Conservation (phyloP, 2,888 invertebrate genomes). For the Cancer borealis region DNA sequence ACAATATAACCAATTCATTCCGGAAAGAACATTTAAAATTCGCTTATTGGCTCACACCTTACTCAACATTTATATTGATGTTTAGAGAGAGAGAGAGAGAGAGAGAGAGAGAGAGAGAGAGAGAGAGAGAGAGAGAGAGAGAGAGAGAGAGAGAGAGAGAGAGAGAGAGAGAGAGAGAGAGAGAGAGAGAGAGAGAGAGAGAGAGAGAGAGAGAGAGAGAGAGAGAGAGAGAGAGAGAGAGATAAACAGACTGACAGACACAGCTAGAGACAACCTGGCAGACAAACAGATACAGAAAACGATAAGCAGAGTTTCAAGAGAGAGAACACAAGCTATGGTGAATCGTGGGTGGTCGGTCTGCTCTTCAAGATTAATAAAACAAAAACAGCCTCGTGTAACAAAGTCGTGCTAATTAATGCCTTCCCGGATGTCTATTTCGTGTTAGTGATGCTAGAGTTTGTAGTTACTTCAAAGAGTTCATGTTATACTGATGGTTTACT, state of each 20-base stretch:
- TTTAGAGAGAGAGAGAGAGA: too few relatives aligned
- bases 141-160: too few relatives aligned
- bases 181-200: too few relatives aligned
- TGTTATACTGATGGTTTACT: too few relatives aligned
- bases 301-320: neutral
- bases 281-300: too few relatives aligned
- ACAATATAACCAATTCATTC: neutral
- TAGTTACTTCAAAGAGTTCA: neutral
- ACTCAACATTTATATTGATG: neutral
- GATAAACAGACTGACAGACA: too few relatives aligned
- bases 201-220: too few relatives aligned
- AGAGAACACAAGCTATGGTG: neutral
- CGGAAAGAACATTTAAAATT: neutral
- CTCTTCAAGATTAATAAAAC: neutral
- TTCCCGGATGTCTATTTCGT: neutral
- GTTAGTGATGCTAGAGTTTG: neutral
- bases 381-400: neutral
- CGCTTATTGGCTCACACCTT: neutral
- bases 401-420: neutral
- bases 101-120: too few relatives aligned
- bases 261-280: neutral
- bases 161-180: too few relatives aligned
- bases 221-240: too few relatives aligned
- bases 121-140: too few relatives aligned
- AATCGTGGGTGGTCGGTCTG: neutral